Evolutionary conservation across 2,888 invertebrate species (phyloP), one percentile per base, ranked within the genome.

Genomic region (Agonopterix alstromeriana): DNA sequence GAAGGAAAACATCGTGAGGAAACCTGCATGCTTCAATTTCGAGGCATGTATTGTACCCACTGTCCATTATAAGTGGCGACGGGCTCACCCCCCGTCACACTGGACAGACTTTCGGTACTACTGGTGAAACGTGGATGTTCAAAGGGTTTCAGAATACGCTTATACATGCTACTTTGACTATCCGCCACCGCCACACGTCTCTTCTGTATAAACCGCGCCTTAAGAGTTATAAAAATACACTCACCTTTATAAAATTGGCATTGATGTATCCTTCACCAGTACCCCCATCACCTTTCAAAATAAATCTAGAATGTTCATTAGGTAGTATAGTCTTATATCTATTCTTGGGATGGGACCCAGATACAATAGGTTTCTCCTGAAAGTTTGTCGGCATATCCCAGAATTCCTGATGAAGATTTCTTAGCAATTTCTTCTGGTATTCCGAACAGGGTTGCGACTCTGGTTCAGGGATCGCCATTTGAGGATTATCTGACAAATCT

Each of bases 301-400:
- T 90, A 12, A 98, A 96, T 58, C 97, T 90, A 2, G 96, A 95
- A 63, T 94, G 94, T 65, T 97, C 95, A 77, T 97, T 97, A 35
- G 97, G 96, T 67, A 98, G 87, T 47, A 98, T 97, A 0, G 95
- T 94, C 71, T 94, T 93, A 70, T 98, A 98, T 55, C 98, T 91
- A 77, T 98, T 98, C 82, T 97, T 97, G 10, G 93, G 90, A 59
- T 96, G 96, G 27, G 96, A 95, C 0, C 97, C 97, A 35, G 95
- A 94, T 1, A 97, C 94, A 66, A 95, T 93, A 8, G 96, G 94
- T 68, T 96, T 96, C 69, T 97, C 97, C 58, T 97, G 97, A 57
- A 96, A 94, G 79, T 98, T 98, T 53, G 96, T 91, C 0, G 97
- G 97, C 67, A 98, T 93, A 77, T 97, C 97, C 97, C 97, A 97